Evolutionary conservation across 2,113 vertebrate species (phyloP), one percentile per base, ranked within the genome.

Genomic region (Pavo muticus): DNA sequence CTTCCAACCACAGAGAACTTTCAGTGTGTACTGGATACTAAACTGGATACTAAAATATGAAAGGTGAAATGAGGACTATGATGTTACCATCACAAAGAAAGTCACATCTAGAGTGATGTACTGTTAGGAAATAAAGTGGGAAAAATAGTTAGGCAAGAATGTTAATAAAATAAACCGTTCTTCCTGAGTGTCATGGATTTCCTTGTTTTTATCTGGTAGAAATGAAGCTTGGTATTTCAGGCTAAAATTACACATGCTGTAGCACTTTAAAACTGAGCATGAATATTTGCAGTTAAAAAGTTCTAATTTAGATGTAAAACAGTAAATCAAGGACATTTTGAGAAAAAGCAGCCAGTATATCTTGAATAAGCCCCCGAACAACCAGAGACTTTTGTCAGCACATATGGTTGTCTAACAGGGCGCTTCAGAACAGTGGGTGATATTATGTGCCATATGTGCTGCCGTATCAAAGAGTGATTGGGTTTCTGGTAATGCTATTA

Each of bases 371-470:
- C 82, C 83, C 72, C 84, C 91, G 85, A 87, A 90, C 63, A 96
- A 88, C 71, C 90, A 90, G 77, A 93, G 76, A 97, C 39, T 95
- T 92, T 73, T 93, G 94, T 93, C 91, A 94, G 94, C 97, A 97
- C 97, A 98, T 98, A 97, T 98, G 97, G 97, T 90, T 96, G 97
- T 97, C 97, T 97, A 96, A 94, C 56, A 88, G 95, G 96, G 96
- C 15, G 48, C 91, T 92, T 92, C 64, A 87, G 94, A 95, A 90
- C 97, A 85, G 96, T 96, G 96, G 97, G 96, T 95, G 95, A 97
- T 97, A 87, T 97, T 75, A 50, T 87, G 78, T 94, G 94, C 97
- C 97, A 97, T 98, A 98, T 98, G 98, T 89, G 93, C 95, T 88
- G 54, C 48, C 44, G 73, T 96, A 96, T 92, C 95, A 91, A 87